A percentile compares a stretch with the other conserved stretches of the same genome.
These are phyloP conservation scores for Netelia melanura DNA, from an alignment of 2,888 invertebrate genomes.

Conservation along the genomic window DNA sequence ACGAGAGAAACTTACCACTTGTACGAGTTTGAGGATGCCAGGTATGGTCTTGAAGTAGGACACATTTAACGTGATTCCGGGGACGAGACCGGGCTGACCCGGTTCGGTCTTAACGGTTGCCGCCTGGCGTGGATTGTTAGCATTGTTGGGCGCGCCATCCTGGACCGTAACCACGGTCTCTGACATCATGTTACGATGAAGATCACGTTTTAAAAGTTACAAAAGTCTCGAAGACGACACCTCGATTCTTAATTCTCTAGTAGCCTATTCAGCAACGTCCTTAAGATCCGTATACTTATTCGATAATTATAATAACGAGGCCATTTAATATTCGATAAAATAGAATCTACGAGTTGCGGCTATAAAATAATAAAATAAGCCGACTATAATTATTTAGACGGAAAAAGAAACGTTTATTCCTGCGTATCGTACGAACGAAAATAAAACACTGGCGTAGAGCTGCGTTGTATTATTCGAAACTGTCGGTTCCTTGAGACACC, in stretches of 20 bases:
- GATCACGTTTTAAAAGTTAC: constrained; percentile 40
- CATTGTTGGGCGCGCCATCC: constrained; percentile 87
- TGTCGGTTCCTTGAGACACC: constrained; percentile 72
- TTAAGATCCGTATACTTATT: neutral
- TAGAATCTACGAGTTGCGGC: neutral
- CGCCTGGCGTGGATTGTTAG: constrained; percentile 82
- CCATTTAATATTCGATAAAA: neutral
- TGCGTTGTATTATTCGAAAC: constrained; percentile 44
- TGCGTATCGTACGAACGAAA: constrained; percentile 12
- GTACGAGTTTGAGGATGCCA: constrained; percentile 92
- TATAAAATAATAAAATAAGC: too few species aligned
- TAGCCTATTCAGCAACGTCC: neutral
- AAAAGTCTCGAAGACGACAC: constrained; percentile 22
- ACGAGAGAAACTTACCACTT: constrained; percentile 90
- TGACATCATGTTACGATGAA: constrained; percentile 88
- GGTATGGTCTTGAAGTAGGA: constrained; percentile 93
- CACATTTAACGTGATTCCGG: constrained; percentile 91
- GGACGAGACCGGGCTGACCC: constrained; percentile 87
- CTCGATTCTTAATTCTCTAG: neutral
- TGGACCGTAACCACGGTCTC: constrained; percentile 94
- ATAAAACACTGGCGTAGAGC: constrained; percentile 39
- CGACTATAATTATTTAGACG: too few species aligned
- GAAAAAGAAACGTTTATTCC: constrained; percentile 8
- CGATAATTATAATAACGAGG: neutral
- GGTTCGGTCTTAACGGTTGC: constrained; percentile 85